These are phyloP conservation scores for Mizuhopecten yessoensis DNA, from an alignment of 1,140 invertebrate genomes.

Conservation along the genomic window DNA sequence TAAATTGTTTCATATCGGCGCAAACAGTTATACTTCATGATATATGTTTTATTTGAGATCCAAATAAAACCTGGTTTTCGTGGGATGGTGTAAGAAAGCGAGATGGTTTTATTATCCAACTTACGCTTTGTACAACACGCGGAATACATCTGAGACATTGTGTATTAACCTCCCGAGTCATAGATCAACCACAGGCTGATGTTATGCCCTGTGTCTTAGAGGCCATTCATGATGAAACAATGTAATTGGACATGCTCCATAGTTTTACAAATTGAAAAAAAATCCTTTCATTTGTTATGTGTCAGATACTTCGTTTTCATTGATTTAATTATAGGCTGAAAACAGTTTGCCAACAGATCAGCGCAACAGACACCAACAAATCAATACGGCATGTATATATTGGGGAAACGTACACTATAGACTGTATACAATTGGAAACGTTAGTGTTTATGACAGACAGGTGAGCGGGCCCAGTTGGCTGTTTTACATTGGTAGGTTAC, in stretches of 20 bases:
- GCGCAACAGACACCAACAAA: neutral
- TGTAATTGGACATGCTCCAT: constrained; percentile 6
- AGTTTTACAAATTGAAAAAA: constrained; percentile 4
- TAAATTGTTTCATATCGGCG: no score
- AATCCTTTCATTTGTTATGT: constrained; percentile 12
- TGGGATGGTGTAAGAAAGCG: no score
- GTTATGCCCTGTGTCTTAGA: neutral
- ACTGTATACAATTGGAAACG: no score
- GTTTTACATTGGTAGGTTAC: no score
- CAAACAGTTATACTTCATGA: no score
- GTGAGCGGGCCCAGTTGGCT: no score
- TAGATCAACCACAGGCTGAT: neutral
- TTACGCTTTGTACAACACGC: no score
- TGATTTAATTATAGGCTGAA: neutral
- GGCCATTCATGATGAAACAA: neutral
- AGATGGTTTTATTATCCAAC: no score
- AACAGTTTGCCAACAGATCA: neutral
- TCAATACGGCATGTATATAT: neutral
- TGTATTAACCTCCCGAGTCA: neutral
- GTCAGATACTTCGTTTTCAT: neutral
- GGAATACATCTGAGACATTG: neutral
- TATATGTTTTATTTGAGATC: no score
- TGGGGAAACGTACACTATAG: no score
- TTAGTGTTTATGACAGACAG: no score
- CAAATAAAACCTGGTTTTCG: no score